Evolutionary conservation across 2,888 invertebrate genomes (phyloP), one percentile per base, ranked within the genome.

Genomic region (Mesopsocus fuscifrons): DNA sequence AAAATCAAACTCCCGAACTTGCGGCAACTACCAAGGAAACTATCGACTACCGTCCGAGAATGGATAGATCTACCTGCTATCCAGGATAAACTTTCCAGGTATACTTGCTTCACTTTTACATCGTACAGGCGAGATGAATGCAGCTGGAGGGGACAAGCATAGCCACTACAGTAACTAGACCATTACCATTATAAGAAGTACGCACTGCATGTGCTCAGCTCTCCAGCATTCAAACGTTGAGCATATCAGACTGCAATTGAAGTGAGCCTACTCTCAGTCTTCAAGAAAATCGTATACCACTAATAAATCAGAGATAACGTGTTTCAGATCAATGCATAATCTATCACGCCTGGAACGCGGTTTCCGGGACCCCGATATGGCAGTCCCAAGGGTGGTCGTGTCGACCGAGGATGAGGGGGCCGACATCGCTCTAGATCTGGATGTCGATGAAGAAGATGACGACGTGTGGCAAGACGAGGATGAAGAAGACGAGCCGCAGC

Each of bases 401-500:
- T 16, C 38, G 3, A 38, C 15, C 17, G 17, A 20, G 20, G 38
- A 38, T 20, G 18, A 18, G 4, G 38, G n/a, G 13, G 20, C 15
- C 21, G n/a, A 20, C 15, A 20, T 38, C 38, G 20, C 17, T 20
- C n/a, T 38, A 1, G 34, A 41, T n/a, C 23, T 32, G 22, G 41
- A 18, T 2, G 17, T 13, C 21, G 41, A 41, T 44, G 40, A 42
- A 44, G 45, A 47, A 44, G 21, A 33, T 42, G 35, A 41, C 13
- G 18, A 16, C 31, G 16, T 34, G 32, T 13, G 38, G 26, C 44
- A 44, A 30, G 46, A 48, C 16, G 44, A 47, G 11, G 45, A 21
- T 2, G 46, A 45, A 40, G 49, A 47, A 4, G 48, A 42, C 41
- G 31, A 35, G 15, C 30, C 44, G 15, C 34, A n/a, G n/a, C 30